Percentiles rank a stretch among this genome's conserved stretches.
Evolutionary conservation across 1,140 invertebrate species (phyloP).

Genomic region (Potamilus streckersoni): DNA sequence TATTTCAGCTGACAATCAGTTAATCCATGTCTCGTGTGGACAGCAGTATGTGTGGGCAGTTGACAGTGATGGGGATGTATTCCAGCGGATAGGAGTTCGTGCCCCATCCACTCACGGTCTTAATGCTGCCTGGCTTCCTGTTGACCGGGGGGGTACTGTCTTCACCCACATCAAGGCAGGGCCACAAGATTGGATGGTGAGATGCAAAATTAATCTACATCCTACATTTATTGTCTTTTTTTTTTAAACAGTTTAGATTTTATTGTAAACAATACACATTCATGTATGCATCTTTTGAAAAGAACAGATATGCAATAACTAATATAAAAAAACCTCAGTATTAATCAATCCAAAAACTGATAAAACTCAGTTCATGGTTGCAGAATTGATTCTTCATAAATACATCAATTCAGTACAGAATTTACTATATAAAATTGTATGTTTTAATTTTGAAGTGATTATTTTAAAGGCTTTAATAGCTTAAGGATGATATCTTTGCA

Average conservation of each 20-base stretch:
- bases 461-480: too few species aligned
- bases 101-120: conserved; percentile 66
- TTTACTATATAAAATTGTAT: too few species aligned
- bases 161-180: conserved; percentile 70
- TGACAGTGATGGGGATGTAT: conserved; percentile 68
- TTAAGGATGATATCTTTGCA: too few species aligned
- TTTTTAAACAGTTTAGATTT: background rate
- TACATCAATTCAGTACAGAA: too few species aligned
- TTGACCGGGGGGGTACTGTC: conserved; percentile 57
- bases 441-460: too few species aligned
- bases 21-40: conserved; percentile 69
- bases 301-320: background rate
- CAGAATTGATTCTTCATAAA: too few species aligned
- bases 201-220: conserved; percentile 3
- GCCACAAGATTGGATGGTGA: conserved; percentile 70
- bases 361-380: background rate
- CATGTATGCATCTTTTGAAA: background rate
- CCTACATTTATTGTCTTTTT: background rate
- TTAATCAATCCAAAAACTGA: background rate
- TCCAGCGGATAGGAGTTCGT: conserved; percentile 70
- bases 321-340: background rate
- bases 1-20: conserved; percentile 63
- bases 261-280: background rate
- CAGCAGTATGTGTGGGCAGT: conserved; percentile 71
- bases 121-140: conserved; percentile 71